phyloP scores from a whole-genome alignment of 2,888 invertebrate species.

The Cylloceria caligata region DNA sequence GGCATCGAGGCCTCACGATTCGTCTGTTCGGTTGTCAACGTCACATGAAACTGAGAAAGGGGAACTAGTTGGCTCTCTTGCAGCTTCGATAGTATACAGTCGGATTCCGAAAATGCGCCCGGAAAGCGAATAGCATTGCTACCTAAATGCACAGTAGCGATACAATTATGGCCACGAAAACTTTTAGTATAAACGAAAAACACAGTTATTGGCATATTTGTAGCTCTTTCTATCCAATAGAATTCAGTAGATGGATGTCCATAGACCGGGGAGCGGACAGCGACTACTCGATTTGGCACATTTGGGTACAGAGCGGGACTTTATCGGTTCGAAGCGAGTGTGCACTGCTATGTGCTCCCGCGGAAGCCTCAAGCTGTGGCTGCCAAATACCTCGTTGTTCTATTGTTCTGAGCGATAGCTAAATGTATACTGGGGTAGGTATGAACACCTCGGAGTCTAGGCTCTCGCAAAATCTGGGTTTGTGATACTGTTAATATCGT shows the following conservation, averaged over 20 bases:
- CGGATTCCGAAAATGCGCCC: background rate
- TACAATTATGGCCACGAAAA: background rate
- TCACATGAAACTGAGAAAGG: slow-evolving; percentile 1
- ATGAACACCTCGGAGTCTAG: slow-evolving; percentile 36
- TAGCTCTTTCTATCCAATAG: background rate
- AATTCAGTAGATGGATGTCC: slow-evolving; percentile 1
- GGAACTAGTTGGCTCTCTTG: background rate
- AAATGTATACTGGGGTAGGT: slow-evolving; percentile 29
- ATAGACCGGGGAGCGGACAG: background rate
- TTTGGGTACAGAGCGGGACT: slow-evolving; percentile 12
- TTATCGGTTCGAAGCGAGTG: slow-evolving; percentile 37
- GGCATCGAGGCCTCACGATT: background rate
- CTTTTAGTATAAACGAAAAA: background rate
- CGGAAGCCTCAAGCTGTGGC: slow-evolving; percentile 32
- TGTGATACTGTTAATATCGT: slow-evolving; percentile 42
- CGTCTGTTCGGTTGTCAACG: slow-evolving; percentile 18
- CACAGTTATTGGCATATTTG: slow-evolving; percentile 7
- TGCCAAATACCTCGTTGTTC: slow-evolving; percentile 59
- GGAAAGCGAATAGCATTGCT: slow-evolving; percentile 7
- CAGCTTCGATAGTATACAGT: slow-evolving; percentile 26
- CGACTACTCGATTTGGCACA: background rate
- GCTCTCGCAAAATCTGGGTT: slow-evolving; percentile 33
- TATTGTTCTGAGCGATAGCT: slow-evolving; percentile 56
- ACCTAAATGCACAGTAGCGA: background rate
- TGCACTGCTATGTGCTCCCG: slow-evolving; percentile 39